Evolutionary conservation across 2,888 invertebrate genomes (phyloP), one percentile per base, ranked within the genome.

Genomic region (Ectemnius lituratus): DNA sequence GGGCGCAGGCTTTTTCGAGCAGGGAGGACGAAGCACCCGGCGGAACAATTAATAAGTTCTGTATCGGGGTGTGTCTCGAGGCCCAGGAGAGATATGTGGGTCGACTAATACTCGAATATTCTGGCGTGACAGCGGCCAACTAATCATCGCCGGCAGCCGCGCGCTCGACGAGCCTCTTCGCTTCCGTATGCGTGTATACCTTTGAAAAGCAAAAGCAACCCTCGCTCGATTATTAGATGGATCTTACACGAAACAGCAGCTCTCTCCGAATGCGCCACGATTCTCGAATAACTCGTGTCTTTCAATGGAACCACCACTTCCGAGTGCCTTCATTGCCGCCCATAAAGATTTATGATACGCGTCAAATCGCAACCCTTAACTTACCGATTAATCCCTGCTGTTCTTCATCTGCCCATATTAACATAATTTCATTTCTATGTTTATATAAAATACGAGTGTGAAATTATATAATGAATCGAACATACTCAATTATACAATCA

Each of bases 281-380:
- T 73, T 84, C 82, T 67, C 70, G 77, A 80, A 85, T 85, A 82
- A 37, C 37, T 37, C 82, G 83, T 70, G 73, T 70, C 79, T 78
- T 78, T 71, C 73, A 52, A 79, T 73, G 71, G 76, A 76, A 37
- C 8, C 37, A 1, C 37, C 37, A 11, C 78, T 73, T 70, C 64
- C 65, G 83, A 81, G 83, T 83, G 81, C 84, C 84, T 85, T 88
- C 79, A 73, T 80, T 47, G 82, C 79, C 73, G 83, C 83, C 83
- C 75, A 73, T 72, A 68, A 75, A 87, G 88, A 88, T 88, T 88
- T 88, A 88, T 88, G 86, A 78, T 83, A 86, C 86, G 85, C 86
- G 84, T 84, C 87, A 84, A 88, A 88, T 86, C 85, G 84, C 75
- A 86, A 88, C 86, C 88, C 87, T 87, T 87, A 86, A 86, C 86